phyloP scores from a whole-genome alignment of 2,888 invertebrate genomes.

The Tillus elongatus region DNA sequence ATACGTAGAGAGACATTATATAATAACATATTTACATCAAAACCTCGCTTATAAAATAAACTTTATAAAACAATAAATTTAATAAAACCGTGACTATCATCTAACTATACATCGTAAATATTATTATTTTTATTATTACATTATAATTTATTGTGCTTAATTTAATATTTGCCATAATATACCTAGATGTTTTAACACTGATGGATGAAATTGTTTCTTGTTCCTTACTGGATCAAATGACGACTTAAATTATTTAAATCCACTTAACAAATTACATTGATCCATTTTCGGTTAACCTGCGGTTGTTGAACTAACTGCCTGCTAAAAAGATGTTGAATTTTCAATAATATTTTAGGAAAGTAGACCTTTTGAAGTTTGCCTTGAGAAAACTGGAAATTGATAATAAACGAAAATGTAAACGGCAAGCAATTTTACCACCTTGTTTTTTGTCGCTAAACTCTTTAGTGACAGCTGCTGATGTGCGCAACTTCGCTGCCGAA shows the following conservation, averaged over 20 bases:
- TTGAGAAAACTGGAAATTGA: no score
- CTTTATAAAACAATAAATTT: constrained; percentile 11
- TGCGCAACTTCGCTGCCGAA: no score
- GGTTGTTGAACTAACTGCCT: no score
- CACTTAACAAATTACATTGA: constrained; percentile 26
- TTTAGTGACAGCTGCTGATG: no score
- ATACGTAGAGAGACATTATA: background rate
- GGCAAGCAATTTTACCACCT: no score
- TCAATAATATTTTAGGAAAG: no score
- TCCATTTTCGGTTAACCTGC: no score
- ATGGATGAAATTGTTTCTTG: constrained; percentile 33
- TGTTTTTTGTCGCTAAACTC: no score
- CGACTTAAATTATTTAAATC: constrained; percentile 27
- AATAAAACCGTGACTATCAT: constrained; percentile 22
- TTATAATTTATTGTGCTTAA: constrained; percentile 34
- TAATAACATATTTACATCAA: constrained; percentile 22
- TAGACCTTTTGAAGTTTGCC: no score
- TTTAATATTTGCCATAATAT: constrained; percentile 36
- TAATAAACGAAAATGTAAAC: no score
- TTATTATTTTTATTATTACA: constrained; percentile 28
- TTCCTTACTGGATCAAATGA: no score
- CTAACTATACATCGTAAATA: constrained; percentile 32
- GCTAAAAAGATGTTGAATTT: no score
- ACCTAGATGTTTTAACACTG: constrained; percentile 36
- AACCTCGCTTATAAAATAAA: constrained; percentile 19